A percentile compares a stretch with the other conserved stretches of the same genome.
Evolutionary conservation across 2,113 vertebrate genomes (phyloP).

Genomic region (Pseudorectes ferrugineus): DNA sequence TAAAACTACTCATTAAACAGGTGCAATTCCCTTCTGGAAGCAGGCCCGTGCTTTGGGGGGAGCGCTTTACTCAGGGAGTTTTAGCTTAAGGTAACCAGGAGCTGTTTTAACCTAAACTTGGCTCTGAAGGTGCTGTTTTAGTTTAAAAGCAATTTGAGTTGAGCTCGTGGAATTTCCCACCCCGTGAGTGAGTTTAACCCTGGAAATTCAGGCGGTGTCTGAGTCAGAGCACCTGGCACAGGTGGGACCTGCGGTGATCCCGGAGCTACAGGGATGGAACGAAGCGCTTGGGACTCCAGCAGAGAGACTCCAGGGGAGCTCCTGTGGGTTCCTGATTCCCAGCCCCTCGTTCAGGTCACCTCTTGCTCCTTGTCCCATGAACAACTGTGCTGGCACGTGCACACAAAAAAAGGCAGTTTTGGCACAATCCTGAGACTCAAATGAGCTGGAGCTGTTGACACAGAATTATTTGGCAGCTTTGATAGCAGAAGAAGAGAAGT

Average conservation of each 20-base stretch:
- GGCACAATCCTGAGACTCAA: not conserved
- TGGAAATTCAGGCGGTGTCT: not conserved
- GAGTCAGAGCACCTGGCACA: not conserved
- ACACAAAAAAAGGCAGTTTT: not conserved
- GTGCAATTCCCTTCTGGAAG: not conserved
- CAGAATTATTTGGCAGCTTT: constrained; percentile 4
- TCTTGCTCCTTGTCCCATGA: not conserved
- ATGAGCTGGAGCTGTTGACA: not conserved
- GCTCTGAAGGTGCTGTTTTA: not conserved
- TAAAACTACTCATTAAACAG: not conserved
- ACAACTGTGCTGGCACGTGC: not conserved
- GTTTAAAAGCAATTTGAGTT: not conserved
- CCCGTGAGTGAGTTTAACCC: not conserved
- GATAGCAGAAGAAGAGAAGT: not conserved
- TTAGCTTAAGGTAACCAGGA: not conserved
- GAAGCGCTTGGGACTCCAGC: not conserved
- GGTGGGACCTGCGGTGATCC: not conserved
- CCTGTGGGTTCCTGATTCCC: not conserved
- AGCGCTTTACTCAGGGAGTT: not conserved
- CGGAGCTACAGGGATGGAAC: fast-evolving
- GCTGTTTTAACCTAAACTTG: not conserved
- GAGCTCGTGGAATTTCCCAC: not conserved
- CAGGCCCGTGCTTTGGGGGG: not conserved
- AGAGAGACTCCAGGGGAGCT: not conserved
- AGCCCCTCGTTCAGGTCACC: not conserved